These are phyloP conservation scores for Eunapius fragilis DNA, from an alignment of 37 sponge, comb jelly and placozoan species.

Conservation along the genomic window DNA sequence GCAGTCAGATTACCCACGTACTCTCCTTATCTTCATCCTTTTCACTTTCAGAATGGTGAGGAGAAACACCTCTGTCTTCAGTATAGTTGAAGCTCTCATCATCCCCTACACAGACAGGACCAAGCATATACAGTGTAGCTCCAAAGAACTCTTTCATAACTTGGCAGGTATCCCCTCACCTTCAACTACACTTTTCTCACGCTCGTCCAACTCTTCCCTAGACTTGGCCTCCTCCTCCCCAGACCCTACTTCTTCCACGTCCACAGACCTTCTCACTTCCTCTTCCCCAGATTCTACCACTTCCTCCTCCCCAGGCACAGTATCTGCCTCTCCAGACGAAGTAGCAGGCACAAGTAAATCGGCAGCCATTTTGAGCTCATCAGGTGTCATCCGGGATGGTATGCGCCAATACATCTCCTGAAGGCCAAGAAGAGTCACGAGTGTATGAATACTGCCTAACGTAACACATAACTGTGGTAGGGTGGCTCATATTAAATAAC, in stretches of 20 bases:
- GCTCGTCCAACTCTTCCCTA: no score
- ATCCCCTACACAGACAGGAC: no score
- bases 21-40: not conserved
- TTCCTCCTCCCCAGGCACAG: not conserved
- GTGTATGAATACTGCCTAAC: not conserved
- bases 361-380: slow-evolving; percentile 35
- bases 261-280: not conserved
- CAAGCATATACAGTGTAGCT: no score
- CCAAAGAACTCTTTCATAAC: no score
- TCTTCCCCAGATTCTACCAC: not conserved
- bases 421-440: not conserved
- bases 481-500: no score
- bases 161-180: no score
- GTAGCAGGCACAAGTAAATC: not conserved
- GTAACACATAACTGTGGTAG: no score
- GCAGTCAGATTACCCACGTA: not conserved
- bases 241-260: not conserved
- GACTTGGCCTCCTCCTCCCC: not conserved
- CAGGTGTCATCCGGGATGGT: slow-evolving; percentile 57
- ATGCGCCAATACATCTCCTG: slow-evolving; percentile 85
- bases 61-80: not conserved
- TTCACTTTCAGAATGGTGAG: not conserved
- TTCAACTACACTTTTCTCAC: no score
- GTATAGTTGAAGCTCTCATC: no score
- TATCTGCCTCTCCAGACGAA: not conserved